Base-by-base conservation (phyloP, 1,140 invertebrate species). In the Hypsibius dujardini region DNA sequence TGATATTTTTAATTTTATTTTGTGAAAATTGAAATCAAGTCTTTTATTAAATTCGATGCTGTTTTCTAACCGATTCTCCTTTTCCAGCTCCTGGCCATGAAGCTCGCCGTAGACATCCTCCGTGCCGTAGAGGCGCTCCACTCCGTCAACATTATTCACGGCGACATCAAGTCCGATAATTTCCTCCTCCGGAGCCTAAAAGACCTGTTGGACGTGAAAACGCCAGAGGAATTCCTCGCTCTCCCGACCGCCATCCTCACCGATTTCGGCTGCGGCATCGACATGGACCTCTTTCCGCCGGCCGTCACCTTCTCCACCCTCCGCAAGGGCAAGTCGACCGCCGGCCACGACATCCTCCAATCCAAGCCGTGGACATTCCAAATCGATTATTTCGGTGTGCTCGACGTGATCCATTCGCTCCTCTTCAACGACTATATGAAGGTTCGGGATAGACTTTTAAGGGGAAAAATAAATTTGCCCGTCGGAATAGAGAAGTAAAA, bases 291-390 rank as follows among this genome's bases (percentile, higher is more conserved):
- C 72, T 80, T 78, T 71, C 76, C 76, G 1, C 14, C 73, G 45
- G 76, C 76, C 46, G 79, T 78, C 7, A 78, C 77, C 1, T 80
- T 80, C 73, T 74, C 74, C 56, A 76, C 77, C 40, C 3, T 67
- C 12, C 12, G 42, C 12, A 77, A 77, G 71, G 75, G 77, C 1
- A 73, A 74, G 42, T 15, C 62, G 42, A 79, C 78, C 3, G 71
- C 74, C 14, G 78, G 76, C 12, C 79, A 79, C 69, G 76, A 78
- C 72, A 80, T 79, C 73, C 79, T 79, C 50, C 78, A 80, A 71
- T 79, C 79, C 78, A 77, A 76, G 71, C 79, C 79, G 0, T 80
- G 79, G 79, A 79, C 79, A 2, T 80, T 78, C 59, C 78, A 80
- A 79, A 79, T 78, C 69, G 79, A 80, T 72, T 71, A 79, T 72